These are phyloP conservation scores for Prosapia bicincta DNA, from an alignment of 2,888 invertebrate species.

Conservation along the genomic window DNA sequence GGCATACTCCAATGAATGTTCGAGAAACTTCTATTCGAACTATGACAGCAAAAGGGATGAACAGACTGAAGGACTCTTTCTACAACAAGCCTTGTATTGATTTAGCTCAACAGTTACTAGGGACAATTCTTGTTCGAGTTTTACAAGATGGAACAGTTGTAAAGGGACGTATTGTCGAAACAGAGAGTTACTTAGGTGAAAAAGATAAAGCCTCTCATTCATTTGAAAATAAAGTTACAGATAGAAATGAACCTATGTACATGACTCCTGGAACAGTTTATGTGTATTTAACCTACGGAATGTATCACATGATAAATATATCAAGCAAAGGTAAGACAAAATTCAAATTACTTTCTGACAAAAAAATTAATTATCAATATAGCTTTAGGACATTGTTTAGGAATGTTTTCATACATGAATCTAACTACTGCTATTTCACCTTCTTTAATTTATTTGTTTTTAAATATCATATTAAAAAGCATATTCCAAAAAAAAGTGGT, in stretches of 20 bases:
- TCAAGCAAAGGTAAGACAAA: constrained; percentile 58
- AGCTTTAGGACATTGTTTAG: no score
- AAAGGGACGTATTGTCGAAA: constrained; percentile 67
- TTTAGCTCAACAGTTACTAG: constrained; percentile 57
- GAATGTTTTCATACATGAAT: no score
- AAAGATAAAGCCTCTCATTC: constrained; percentile 67
- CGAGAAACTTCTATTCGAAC: neutral
- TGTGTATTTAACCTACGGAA: constrained; percentile 70
- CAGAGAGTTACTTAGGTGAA: constrained; percentile 64
- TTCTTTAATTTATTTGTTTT: no score
- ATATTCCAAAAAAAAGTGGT: no score
- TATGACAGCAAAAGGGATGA: neutral
- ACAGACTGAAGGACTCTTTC: constrained; percentile 40
- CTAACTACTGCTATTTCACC: no score
- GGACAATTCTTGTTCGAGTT: constrained; percentile 57
- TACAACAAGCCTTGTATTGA: constrained; percentile 49
- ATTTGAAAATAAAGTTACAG: constrained; percentile 55
- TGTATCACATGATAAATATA: constrained; percentile 70
- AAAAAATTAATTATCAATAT: no score
- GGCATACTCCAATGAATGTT: neutral
- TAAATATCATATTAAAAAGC: no score
- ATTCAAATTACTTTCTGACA: no score
- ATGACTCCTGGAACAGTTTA: constrained; percentile 67
- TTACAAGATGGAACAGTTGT: constrained; percentile 49
- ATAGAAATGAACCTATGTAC: constrained; percentile 64